phyloP scores from a whole-genome alignment of 23 tunicate species.

The Styela clava region DNA sequence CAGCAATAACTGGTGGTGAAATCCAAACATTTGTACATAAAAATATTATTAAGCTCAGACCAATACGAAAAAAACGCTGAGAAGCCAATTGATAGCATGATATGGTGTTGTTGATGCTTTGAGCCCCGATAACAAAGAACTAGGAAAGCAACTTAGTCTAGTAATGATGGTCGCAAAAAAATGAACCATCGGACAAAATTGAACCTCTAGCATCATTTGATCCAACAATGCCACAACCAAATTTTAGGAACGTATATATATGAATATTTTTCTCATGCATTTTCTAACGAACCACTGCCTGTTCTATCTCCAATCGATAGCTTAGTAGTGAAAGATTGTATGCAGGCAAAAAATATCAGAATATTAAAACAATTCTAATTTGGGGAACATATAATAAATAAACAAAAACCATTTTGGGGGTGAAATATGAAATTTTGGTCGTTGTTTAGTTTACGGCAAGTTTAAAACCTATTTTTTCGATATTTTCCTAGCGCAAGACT shows the following conservation, averaged over 20 bases:
- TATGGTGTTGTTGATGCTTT: conserved; percentile 40
- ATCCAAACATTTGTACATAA: not conserved
- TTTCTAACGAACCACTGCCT: conserved; percentile 44
- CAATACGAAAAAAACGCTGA: not conserved
- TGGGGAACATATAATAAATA: too few species aligned
- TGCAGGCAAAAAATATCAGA: too few species aligned
- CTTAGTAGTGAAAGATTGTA: conserved; percentile 59
- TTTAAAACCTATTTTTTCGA: too few species aligned
- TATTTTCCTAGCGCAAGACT: too few species aligned
- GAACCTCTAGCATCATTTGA: not conserved
- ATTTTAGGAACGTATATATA: conserved; percentile 49
- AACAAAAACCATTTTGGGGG: too few species aligned
- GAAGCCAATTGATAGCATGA: conserved; percentile 47
- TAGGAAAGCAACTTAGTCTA: conserved; percentile 43
- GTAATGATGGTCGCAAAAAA: conserved; percentile 56
- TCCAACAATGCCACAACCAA: conserved; percentile 33
- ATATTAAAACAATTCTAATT: too few species aligned
- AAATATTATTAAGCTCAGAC: not conserved
- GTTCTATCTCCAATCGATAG: conserved; percentile 51
- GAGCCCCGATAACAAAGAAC: conserved; percentile 24
- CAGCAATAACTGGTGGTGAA: not conserved
- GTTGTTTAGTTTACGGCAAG: too few species aligned
- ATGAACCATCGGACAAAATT: conserved; percentile 41
- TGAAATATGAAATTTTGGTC: too few species aligned
- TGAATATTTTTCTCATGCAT: conserved; percentile 52